Evolutionary conservation across 2,797 vertebrate genomes (phyloP).

Genomic region (Leptoclinus maculatus): DNA sequence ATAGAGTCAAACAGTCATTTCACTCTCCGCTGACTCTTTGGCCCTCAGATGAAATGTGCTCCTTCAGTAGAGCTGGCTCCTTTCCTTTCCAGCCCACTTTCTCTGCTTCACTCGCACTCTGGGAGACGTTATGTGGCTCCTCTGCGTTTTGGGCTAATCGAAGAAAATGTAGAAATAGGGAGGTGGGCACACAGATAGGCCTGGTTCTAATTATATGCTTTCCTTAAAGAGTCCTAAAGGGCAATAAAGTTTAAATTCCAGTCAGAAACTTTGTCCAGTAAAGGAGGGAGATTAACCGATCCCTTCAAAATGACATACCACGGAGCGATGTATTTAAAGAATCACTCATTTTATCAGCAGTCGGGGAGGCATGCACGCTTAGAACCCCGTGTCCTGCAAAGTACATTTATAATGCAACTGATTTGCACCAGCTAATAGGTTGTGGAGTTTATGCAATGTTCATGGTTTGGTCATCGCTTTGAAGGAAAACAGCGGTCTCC

Average conservation of each 20-base stretch:
- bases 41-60: conserved; percentile 73
- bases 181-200: conserved; percentile 1
- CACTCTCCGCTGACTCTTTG: conserved; percentile 77
- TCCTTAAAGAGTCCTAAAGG: conserved; percentile 16
- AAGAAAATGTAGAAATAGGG: conserved; percentile 20
- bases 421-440: background rate
- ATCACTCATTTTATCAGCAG: conserved; percentile 14
- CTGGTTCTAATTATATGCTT: conserved; percentile 39
- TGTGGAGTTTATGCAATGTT: background rate
- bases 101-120: conserved; percentile 24
- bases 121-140: conserved; percentile 20
- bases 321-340: background rate
- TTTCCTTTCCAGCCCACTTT: conserved; percentile 40
- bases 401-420: background rate
- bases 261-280: background rate
- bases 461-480: no score
- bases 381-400: background rate
- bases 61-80: conserved; percentile 57
- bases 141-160: conserved; percentile 44
- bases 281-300: conserved; percentile 14
- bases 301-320: background rate
- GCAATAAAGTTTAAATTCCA: background rate
- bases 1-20: conserved; percentile 80
- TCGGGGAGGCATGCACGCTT: background rate
- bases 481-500: no score